Evolutionary conservation across 2,888 invertebrate species (phyloP), one percentile per base, ranked within the genome.

Genomic region (Drosophila bunnanda): DNA sequence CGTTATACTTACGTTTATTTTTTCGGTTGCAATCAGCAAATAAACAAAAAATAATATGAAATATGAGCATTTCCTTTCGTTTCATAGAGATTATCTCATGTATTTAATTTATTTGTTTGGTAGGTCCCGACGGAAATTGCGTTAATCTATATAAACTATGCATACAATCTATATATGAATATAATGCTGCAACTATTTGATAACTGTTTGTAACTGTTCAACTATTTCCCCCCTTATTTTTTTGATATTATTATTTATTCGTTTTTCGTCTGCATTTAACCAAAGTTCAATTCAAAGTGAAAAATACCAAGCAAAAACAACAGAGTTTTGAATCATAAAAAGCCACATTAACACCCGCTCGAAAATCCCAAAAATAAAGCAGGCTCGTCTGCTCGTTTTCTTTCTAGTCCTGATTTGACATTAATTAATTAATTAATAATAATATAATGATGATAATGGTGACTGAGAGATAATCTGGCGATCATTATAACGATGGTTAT

Each of bases 391-490:
- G 72, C 75, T 44, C 73, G 75, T 46, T 81, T 81, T 81, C 61
- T 82, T 81, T 60, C 62, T 89, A 87, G 89, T 71, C 74, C 89
- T 82, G 80, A 75, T 75, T 64, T 78, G 59, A 55, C 41, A 67
- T 66, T 76, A 46, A 68, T 65, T 52, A 50, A 50, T 50, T 30
- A 55, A 64, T 74, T 65, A 22, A 25, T 25, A 25, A 25, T 25
- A 25, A 4, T 2, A 67, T 72, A 20, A 68, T 75, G 22, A 54
- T 70, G 30, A 70, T 17, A 34, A 34, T 71, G 39, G 56, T 83
- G 58, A 78, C 66, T 80, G 67, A 66, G 66, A 50, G 20, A 73
- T 82, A 66, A 78, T 80, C 60, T 44, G 71, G 54, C 66, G 60
- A 79, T 85, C 78, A 73, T 73, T 66, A 54, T 62, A 55, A 70